Evolutionary conservation across 2,797 vertebrate genomes (phyloP), one percentile per base, ranked within the genome.

Genomic region (Scarus forsteni): DNA sequence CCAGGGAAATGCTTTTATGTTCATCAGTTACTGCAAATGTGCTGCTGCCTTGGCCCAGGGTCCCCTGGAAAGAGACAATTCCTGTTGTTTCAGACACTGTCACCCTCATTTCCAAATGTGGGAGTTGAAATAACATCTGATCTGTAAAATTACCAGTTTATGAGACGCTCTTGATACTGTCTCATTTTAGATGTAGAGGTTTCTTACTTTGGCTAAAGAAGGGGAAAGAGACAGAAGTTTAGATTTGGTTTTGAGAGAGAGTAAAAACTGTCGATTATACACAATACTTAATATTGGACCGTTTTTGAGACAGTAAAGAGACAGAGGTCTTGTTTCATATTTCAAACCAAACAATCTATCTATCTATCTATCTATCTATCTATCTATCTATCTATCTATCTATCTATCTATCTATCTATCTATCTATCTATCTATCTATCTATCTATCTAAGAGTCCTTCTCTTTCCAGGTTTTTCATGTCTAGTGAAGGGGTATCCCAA

Each of bases 21-120:
- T 81, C 65, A 71, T 73, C 54, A 70, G 61, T 75, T 48, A 36
- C 59, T 79, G 46, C 66, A 58, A 84, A 68, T 70, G 46, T 66
- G 57, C 39, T 67, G 56, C 75, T 76, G 50, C 72, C 77, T 73
- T 71, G 61, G 70, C 65, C 36, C 50, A 40, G 38, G 52, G 8
- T 50, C 36, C 18, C 11, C 8, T 66, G 40, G 40, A 72, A 62
- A 71, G 54, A 63, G 16, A 67, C 42, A 54, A 66, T 16, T 48
- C 11, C 15, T 63, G 64, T 70, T 43, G n/a, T 51, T 51, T 60
- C 39, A 48, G 58, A 15, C 18, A 34, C 54, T 64, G 18, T 34
- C 60, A 51, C 57, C 54, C 56, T 70, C 35, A 12, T 53, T 10
- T 14, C 13, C 11, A 45, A 27, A 63, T 45, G 8, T 54, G 46